Conservation (phyloP, 2,113 vertebrate genomes). For the Sardina pilchardus region DNA sequence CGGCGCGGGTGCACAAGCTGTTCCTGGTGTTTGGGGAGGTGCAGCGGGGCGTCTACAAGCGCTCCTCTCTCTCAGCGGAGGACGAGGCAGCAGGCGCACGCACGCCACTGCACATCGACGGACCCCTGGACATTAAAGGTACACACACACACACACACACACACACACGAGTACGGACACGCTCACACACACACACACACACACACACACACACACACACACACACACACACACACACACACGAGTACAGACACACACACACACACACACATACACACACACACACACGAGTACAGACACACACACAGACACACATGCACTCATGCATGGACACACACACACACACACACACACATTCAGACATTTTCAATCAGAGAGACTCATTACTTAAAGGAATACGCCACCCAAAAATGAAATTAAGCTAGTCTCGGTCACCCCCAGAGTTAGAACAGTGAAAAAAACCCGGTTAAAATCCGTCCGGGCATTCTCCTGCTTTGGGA, state of each 20-base stretch:
- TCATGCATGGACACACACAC: background rate
- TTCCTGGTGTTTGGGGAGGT: constrained; percentile 95
- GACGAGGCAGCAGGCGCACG: constrained; percentile 64
- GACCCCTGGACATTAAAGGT: constrained; percentile 90
- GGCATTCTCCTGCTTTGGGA: too few species aligned
- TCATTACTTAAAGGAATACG: too few species aligned
- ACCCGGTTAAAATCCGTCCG: too few species aligned
- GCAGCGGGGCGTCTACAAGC: constrained; percentile 91
- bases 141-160: constrained; percentile 30
- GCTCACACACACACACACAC: background rate
- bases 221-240: background rate
- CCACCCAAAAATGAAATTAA: too few species aligned
- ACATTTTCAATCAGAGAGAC: background rate
- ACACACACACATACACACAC: constrained; percentile 53
- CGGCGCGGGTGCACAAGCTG: constrained; percentile 93
- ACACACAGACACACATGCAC: background rate
- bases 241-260: constrained; percentile 39
- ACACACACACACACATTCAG: background rate
- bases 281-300: constrained; percentile 39
- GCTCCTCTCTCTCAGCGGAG: constrained; percentile 69
- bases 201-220: background rate
- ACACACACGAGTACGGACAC: background rate
- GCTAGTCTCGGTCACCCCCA: too few species aligned
- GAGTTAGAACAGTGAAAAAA: too few species aligned
- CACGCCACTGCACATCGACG: constrained; percentile 75